Base-by-base conservation (phyloP, 2,888 invertebrate genomes). In the Zele albiditarsus region DNA sequence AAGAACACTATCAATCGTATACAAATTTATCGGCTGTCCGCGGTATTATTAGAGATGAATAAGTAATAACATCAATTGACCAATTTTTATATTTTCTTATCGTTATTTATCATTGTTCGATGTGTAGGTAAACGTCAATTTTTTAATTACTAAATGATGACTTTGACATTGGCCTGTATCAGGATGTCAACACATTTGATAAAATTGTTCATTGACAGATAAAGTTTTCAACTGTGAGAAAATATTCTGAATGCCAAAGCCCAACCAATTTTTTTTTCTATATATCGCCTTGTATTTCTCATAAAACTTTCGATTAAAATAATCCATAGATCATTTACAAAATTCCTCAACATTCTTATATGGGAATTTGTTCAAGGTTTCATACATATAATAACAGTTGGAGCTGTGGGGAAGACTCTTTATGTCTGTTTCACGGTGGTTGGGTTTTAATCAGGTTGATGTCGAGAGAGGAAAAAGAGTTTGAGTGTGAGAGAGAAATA, bases 21-120 rank as follows among this genome's bases (percentile, higher is more conserved):
- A 78, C 76, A 75, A 79, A 79, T 80, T 80, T 77, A 75, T 71
- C 67, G 73, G 31, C 75, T 71, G 79, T 79, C 79, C 79, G 74
- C 75, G 66, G 62, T 69, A 80, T 79, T 79, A 74, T 80, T 77
- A 77, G 78, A 73, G 69, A 75, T 23, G 76, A 76, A 71, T 72
- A 74, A 72, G 49, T 71, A 60, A 74, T 28, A 60, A 33, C 73
- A 74, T 78, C 76, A 76, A 80, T 79, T 80, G 73, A 67, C 76
- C 67, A 10, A 53, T 8, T 53, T 53, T 53, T 20, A 20, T 53
- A 53, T 53, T 20, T 53, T 23, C 20, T 53, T 23, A 53, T 53
- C 53, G 1, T 53, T 23, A 53, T n/a, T 3, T 49, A 49, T 49
- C 3, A 3, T 10, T 42, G 16, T 53, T 53, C 20, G n/a, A 46